Evolutionary conservation across 2,888 invertebrate species (phyloP), one percentile per base, ranked within the genome.

Genomic region (Corbicula japonica): DNA sequence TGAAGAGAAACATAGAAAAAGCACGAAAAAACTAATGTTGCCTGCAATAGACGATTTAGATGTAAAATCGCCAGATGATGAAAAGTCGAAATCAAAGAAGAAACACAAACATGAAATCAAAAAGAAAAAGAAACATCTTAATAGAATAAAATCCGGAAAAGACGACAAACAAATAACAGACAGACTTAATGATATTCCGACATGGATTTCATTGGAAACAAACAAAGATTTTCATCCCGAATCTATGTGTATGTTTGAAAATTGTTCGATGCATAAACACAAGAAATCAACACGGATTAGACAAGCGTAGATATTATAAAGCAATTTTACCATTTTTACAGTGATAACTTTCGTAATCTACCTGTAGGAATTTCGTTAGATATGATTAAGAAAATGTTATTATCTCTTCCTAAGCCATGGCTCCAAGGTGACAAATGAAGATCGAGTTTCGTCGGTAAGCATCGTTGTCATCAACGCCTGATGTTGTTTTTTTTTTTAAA

Each of bases 131-230:
- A 84, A 76, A 70, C 35, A 63, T 26, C 26, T 15, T 15, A 58
- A 34, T 21, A 66, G 83, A 50, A 50, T 76, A 15, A 77, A 78
- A 61, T 80, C 80, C 10, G 76, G 80, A n/a, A 54, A 66, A 38
- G 71, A 71, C 12, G 86, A 87, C 34, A 82, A 76, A 18, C 79
- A 79, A 44, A 52, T 83, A 12, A 82, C 34, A 12, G 87, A 87
- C 65, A 80, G 75, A 60, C 44, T 87, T 21, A 87, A 87, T 58
- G 87, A 87, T 66, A 83, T 87, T 6, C 76, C 86, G n/a, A 87
- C 87, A 8, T 71, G 86, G 52, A 85, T 87, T 26, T 87, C 87
- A 10, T 70, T 86, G 60, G 76, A 85, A 54, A 79, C 78, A 18
- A 85, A 86, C n/a, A 69, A 72, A 32, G 70, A 71, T 32, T 77